These are phyloP conservation scores for Rapana venosa DNA, from an alignment of 2,888 invertebrate genomes.

Conservation along the genomic window DNA sequence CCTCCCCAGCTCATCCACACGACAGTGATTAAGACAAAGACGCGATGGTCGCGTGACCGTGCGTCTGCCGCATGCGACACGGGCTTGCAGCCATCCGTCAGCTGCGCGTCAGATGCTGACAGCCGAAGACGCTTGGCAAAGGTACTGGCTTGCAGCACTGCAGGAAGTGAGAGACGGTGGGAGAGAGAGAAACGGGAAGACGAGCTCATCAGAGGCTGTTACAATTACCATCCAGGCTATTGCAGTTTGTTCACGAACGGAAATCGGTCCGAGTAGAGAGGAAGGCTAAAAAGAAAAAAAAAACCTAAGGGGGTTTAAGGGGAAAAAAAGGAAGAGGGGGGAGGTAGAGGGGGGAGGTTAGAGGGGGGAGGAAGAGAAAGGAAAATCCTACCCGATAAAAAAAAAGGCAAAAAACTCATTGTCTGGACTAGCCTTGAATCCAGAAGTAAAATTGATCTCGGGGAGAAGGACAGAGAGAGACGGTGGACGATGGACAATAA, in stretches of 20 bases:
- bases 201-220: constrained; percentile 13
- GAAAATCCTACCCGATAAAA: background rate
- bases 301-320: background rate
- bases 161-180: constrained; percentile 29
- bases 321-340: background rate
- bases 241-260: constrained; percentile 5
- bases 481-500: background rate
- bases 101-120: constrained; percentile 39
- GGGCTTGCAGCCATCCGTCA: constrained; percentile 41
- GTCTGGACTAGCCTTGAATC: background rate
- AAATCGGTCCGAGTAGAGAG: constrained; percentile 26
- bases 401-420: constrained; percentile 1
- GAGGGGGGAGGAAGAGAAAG: background rate
- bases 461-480: background rate
- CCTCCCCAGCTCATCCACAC: constrained; percentile 5
- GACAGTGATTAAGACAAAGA: constrained; percentile 36
- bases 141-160: constrained; percentile 14
- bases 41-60: constrained; percentile 40
- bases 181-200: constrained; percentile 36
- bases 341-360: background rate
- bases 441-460: background rate
- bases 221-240: constrained; percentile 33
- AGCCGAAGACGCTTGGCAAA: constrained; percentile 28
- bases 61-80: constrained; percentile 26
- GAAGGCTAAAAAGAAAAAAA: background rate